Conservation (phyloP, 2,797 vertebrate genomes). For the Clarias platycephalus region DNA sequence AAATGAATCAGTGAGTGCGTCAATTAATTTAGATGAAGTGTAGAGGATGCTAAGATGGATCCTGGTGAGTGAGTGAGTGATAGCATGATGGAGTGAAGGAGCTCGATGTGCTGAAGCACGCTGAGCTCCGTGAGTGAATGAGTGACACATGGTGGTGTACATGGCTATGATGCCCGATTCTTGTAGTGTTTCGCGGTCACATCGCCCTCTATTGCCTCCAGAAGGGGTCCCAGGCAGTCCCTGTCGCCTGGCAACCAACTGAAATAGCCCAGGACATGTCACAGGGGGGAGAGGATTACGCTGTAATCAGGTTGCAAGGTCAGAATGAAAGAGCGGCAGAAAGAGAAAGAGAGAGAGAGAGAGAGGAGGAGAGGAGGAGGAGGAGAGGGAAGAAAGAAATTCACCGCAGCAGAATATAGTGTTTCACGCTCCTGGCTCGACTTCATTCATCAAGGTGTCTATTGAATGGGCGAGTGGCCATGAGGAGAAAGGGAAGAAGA, state of each 20-base stretch:
- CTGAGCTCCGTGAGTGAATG: conserved; percentile 18
- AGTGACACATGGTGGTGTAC: conserved; percentile 29
- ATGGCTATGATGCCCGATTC: conserved; percentile 34
- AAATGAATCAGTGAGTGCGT: conserved; percentile 39
- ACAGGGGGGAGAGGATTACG: conserved; percentile 57
- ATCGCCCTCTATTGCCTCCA: conserved; percentile 55
- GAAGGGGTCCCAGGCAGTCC: conserved; percentile 64
- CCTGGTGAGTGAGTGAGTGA: conserved; percentile 27
- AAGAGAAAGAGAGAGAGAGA: conserved; percentile 2
- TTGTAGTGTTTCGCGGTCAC: conserved; percentile 35
- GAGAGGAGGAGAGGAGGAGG: background rate
- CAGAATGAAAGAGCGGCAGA: conserved; percentile 47
- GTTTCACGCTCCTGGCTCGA: conserved; percentile 55
- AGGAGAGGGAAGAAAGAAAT: conserved; percentile 37
- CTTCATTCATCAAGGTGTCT: conserved; percentile 59
- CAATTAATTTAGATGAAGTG: conserved; percentile 34
- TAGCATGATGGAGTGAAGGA: conserved; percentile 33
- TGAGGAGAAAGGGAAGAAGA: conserved; percentile 44
- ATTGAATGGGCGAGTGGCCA: conserved; percentile 54
- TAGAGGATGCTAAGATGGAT: conserved; percentile 36
- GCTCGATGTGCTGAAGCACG: background rate
- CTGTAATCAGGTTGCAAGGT: conserved; percentile 59
- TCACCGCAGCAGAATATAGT: conserved; percentile 55
- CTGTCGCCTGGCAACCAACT: conserved; percentile 73
- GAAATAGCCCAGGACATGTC: conserved; percentile 66